These are phyloP conservation scores for Halotydeus destructor DNA, from an alignment of 1,140 invertebrate species.

Conservation along the genomic window DNA sequence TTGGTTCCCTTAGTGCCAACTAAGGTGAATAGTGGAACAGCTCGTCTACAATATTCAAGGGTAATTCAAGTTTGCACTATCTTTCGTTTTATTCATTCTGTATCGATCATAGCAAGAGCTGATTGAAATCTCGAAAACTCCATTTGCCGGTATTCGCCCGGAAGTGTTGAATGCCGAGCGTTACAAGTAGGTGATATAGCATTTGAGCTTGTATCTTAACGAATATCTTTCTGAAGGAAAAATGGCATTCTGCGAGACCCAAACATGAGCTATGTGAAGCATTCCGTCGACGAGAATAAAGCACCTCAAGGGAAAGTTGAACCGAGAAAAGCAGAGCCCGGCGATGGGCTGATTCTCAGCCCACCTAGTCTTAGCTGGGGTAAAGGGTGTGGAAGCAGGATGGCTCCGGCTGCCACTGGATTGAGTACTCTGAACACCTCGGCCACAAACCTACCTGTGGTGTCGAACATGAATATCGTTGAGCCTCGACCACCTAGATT, in stretches of 20 bases:
- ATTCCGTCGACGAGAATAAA: conserved; percentile 30
- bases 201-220: background rate
- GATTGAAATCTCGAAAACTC: conserved; percentile 33
- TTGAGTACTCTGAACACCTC: no score
- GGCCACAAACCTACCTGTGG: no score
- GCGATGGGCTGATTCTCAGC: conserved; percentile 25
- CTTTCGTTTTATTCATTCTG: no score
- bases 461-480: no score
- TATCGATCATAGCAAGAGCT: conserved; percentile 35
- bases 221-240: conserved; percentile 1
- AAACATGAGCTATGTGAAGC: conserved; percentile 33
- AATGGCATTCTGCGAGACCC: conserved; percentile 36
- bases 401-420: no score
- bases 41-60: no score
- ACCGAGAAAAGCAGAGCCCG: conserved; percentile 23
- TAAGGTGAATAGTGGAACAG: no score
- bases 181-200: conserved; percentile 28
- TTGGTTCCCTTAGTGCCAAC: no score
- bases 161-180: conserved; percentile 34
- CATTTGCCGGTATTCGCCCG: conserved; percentile 34
- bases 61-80: no score
- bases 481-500: no score
- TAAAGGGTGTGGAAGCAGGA: no score
- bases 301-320: conserved; percentile 33
- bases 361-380: no score